Conservation (phyloP, 1,140 invertebrate genomes). For the Leptinotarsa defecta region DNA sequence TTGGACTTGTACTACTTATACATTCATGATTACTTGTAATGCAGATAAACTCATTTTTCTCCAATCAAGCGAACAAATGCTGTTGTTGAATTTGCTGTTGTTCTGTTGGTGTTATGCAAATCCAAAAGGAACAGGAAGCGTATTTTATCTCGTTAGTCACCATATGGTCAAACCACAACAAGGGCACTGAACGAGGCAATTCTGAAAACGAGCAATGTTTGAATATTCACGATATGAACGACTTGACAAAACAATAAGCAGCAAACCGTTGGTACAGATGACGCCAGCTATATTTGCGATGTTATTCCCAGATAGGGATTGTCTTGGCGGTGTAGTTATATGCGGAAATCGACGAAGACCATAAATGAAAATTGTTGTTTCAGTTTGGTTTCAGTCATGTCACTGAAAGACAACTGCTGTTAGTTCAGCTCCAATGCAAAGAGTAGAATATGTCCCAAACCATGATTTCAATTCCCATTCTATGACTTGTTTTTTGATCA, state of each 20-base stretch:
- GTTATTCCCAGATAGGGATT: slow-evolving; percentile 1
- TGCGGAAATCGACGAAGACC: neutral
- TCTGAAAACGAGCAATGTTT: slow-evolving; percentile 5
- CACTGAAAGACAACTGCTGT: neutral
- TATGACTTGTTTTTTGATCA: too few relatives aligned
- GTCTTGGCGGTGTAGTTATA: neutral
- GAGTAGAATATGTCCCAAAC: too few relatives aligned
- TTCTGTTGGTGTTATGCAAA: slow-evolving; percentile 8
- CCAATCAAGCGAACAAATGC: slow-evolving; percentile 4
- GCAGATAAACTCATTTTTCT: slow-evolving; percentile 1
- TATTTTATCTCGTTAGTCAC: slow-evolving; percentile 6
- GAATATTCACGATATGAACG: slow-evolving; percentile 8
- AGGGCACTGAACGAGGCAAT: neutral
- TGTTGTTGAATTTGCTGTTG: slow-evolving; percentile 2
- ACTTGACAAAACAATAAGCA: slow-evolving; percentile 6
- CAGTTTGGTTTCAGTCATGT: neutral
- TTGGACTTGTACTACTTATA: neutral
- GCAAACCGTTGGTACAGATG: neutral
- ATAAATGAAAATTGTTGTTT: slow-evolving; percentile 4
- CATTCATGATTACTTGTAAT: slow-evolving; percentile 6
- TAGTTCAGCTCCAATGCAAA: too few relatives aligned
- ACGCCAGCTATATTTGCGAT: neutral
- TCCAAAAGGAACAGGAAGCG: neutral
- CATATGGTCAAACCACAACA: slow-evolving; percentile 1
- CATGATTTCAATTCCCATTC: too few relatives aligned